A percentile compares a stretch with the other conserved stretches of the same genome.
Conservation (phyloP, 2,888 invertebrate species). For the Fragum whitleyi region DNA sequence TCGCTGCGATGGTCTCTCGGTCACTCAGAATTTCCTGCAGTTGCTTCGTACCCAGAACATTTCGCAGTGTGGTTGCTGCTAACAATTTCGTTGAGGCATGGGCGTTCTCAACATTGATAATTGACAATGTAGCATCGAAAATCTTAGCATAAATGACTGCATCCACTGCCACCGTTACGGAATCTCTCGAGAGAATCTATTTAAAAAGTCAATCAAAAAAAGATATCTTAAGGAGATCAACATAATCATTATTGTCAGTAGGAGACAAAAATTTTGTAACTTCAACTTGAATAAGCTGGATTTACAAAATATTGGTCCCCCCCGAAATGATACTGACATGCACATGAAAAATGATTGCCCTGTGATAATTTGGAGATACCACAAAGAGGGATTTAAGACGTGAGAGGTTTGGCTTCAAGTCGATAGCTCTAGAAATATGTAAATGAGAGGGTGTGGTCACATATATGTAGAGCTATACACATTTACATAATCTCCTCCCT, state of each 20-base stretch:
- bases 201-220: constrained; percentile 19
- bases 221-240: neutral
- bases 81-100: constrained; percentile 96
- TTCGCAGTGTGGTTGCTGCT: constrained; percentile 87
- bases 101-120: constrained; percentile 98
- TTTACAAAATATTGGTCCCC: no score
- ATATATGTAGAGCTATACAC: neutral
- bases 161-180: constrained; percentile 98
- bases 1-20: constrained; percentile 95
- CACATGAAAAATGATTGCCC: constrained; percentile 15
- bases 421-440: neutral
- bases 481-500: neutral
- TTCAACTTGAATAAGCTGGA: no score
- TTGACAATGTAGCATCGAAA: constrained; percentile 98
- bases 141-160: constrained; percentile 90
- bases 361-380: neutral
- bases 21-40: constrained; percentile 98
- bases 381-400: neutral
- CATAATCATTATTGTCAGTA: neutral
- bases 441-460: no score
- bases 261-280: no score
- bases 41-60: constrained; percentile 98
- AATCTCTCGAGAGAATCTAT: constrained; percentile 97
- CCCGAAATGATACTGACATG: no score
- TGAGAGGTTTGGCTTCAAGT: neutral